A percentile compares a stretch with the other conserved stretches of the same genome.
These are phyloP conservation scores for Leptopilina boulardi DNA, from an alignment of 1,140 invertebrate genomes.

Conservation along the genomic window DNA sequence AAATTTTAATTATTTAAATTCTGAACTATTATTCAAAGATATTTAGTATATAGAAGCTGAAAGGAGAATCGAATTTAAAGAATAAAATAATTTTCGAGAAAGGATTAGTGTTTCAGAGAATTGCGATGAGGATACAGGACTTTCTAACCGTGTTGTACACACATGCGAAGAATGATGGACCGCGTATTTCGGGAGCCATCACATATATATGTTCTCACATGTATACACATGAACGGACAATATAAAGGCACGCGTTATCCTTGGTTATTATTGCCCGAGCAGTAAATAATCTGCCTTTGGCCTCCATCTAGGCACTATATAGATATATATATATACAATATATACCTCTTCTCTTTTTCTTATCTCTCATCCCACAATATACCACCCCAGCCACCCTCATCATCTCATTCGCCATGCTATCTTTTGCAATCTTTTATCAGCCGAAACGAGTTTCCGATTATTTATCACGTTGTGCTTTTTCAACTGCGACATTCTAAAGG, in stretches of 20 bases:
- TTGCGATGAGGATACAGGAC: conserved; percentile 34
- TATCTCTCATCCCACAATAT: conserved; percentile 46
- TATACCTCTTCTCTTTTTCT: conserved; percentile 40
- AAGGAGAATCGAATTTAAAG: background rate
- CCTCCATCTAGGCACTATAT: conserved; percentile 33
- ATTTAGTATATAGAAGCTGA: background rate
- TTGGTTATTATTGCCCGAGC: conserved; percentile 60
- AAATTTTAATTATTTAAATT: too few relatives aligned
- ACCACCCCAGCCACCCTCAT: conserved; percentile 68
- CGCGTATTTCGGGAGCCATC: conserved; percentile 62
- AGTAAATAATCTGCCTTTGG: conserved; percentile 54
- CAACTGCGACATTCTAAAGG: background rate
- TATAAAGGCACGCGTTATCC: conserved; percentile 52
- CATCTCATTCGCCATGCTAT: conserved; percentile 58
- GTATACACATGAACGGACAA: conserved; percentile 39
- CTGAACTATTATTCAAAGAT: too few relatives aligned
- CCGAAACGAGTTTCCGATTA: conserved; percentile 55
- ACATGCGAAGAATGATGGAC: conserved; percentile 56
- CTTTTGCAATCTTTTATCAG: conserved; percentile 52
- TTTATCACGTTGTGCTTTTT: conserved; percentile 40
- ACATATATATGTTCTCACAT: conserved; percentile 37
- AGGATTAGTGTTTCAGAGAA: conserved; percentile 26
- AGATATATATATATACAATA: too few relatives aligned
- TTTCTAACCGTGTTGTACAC: conserved; percentile 55
- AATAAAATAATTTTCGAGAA: conserved; percentile 15